Evolutionary conservation across 2,888 invertebrate genomes (phyloP).

Genomic region (Latheticus oryzae): DNA sequence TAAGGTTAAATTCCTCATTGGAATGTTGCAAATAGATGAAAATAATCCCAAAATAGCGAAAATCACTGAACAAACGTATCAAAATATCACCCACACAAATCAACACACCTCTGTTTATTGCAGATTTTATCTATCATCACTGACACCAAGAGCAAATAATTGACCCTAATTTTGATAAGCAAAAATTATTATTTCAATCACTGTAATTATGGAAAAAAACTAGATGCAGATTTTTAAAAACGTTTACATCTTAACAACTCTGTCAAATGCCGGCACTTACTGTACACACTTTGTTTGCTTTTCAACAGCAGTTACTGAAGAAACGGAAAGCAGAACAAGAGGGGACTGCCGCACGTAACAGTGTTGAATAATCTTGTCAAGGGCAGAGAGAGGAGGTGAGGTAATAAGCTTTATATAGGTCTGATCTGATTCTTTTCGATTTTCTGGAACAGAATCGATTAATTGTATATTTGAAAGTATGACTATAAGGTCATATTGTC

Average conservation of each 20-base stretch:
- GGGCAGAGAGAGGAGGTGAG: slow-evolving; percentile 11
- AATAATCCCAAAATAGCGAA: no score
- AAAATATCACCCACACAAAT: slow-evolving; percentile 1
- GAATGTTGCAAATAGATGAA: slow-evolving; percentile 16
- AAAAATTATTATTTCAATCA: no score
- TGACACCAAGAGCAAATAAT: slow-evolving; percentile 6
- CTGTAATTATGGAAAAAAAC: not conserved
- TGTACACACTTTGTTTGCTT: no score
- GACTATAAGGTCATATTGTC: no score
- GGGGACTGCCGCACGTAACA: slow-evolving; percentile 6
- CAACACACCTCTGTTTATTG: not conserved
- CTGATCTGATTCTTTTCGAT: not conserved
- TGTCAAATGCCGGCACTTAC: not conserved
- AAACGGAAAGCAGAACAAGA: slow-evolving; percentile 18
- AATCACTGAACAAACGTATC: no score
- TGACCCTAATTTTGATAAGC: slow-evolving; percentile 2
- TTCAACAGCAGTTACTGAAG: slow-evolving; percentile 4
- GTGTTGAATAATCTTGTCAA: slow-evolving; percentile 14
- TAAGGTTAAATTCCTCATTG: slow-evolving; percentile 22
- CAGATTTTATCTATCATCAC: slow-evolving; percentile 4
- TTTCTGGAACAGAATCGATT: not conserved
- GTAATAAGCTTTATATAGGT: slow-evolving; percentile 2
- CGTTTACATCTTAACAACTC: slow-evolving; percentile 3
- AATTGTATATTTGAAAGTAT: no score
- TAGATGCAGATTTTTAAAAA: not conserved